Conservation (phyloP, 2,888 invertebrate species). For the Anthrax anthrax region DNA sequence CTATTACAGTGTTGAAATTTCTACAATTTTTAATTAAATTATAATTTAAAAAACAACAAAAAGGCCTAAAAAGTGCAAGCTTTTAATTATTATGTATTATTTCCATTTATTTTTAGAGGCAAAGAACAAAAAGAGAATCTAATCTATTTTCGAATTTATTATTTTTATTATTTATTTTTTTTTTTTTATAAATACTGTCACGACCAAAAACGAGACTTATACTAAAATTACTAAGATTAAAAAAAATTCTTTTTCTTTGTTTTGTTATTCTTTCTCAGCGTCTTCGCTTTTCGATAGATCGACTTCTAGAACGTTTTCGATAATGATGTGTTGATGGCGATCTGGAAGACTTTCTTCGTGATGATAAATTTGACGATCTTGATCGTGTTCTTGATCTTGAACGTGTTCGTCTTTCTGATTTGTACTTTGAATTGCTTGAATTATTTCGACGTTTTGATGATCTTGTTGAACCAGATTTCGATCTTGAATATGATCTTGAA, state of each 20-base stretch:
- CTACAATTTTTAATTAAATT: too few relatives aligned
- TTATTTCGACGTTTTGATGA: neutral
- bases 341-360: constrained; percentile 10
- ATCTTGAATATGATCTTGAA: constrained; percentile 2
- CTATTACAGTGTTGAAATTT: too few relatives aligned
- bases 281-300: constrained; percentile 11
- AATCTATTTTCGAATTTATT: neutral
- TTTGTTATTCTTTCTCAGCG: constrained; percentile 6
- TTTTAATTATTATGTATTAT: too few relatives aligned
- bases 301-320: constrained; percentile 12
- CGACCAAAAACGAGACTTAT: neutral
- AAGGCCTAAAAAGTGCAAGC: too few relatives aligned
- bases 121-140: too few relatives aligned
- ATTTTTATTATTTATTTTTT: too few relatives aligned
- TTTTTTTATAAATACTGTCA: neutral
- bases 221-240: neutral
- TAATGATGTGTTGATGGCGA: constrained; percentile 10
- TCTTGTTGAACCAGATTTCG: neutral
- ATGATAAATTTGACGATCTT: constrained; percentile 12
- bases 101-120: too few relatives aligned
- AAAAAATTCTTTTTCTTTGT: neutral
- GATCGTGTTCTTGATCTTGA: constrained; percentile 12
- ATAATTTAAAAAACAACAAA: too few relatives aligned
- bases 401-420: neutral
- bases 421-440: neutral